Base-by-base conservation (phyloP, 2,888 invertebrate genomes). In the Trichopria drosophilae region DNA sequence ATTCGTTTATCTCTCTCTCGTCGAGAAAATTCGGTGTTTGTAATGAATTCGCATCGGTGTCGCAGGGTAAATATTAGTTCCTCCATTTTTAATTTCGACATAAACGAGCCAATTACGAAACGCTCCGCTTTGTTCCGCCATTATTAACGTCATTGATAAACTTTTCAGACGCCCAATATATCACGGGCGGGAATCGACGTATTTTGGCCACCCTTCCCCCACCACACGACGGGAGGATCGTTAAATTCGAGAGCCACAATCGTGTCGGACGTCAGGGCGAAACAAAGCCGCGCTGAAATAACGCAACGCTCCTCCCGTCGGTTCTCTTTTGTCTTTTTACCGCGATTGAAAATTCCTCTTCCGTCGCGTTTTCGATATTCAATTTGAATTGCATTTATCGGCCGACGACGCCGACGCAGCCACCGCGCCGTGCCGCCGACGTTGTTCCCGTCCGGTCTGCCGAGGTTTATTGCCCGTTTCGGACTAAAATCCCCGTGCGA, bases 381-480 rank as follows among this genome's bases (percentile, higher is more conserved):
- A 54, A 60, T 54, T 56, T 43, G 56, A 49, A 56, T 56, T 57
- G 55, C 51, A 54, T 63, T 60, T 62, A 58, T 57, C 58, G 39
- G 40, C 34, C 41, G 23, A n/a, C n/a, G n/a, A n/a, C n/a, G n/a
- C n/a, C n/a, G n/a, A 34, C 39, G 20, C 37, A 12, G 29, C 46
- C 39, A n/a, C n/a, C n/a, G n/a, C n/a, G n/a, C n/a, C 24, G 16
- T 31, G 7, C 6, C 22, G 28, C 40, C 45, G 53, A 43, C 52
- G 54, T 48, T 55, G 57, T 60, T 56, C 45, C 52, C 50, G 56
- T 59, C 57, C 48, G 44, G 45, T 42, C 45, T 37, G 39, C 58
- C 55, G 58, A 57, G 56, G 46, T 69, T 69, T 69, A 68, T 67
- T 65, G 64, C 56, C 57, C 53, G 57, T 55, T 56, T 59, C 59